Percentiles rank a stretch among this genome's conserved stretches.
These are phyloP conservation scores for Vireo altiloquus DNA, from an alignment of 2,113 vertebrate species.

Conservation along the genomic window DNA sequence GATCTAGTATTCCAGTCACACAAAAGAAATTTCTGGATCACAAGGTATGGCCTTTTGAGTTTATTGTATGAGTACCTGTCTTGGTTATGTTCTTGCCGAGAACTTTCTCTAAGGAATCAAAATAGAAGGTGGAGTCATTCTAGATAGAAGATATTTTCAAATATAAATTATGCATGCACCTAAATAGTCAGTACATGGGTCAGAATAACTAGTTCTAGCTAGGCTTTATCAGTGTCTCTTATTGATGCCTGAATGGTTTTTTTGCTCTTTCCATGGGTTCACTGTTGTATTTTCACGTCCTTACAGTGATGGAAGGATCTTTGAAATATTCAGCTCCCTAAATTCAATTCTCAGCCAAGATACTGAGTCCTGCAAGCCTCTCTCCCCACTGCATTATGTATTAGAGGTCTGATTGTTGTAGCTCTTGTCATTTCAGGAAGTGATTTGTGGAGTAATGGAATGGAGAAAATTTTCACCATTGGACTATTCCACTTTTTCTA, in stretches of 20 bases:
- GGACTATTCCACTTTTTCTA: constrained; percentile 58
- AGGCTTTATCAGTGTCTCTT: neutral
- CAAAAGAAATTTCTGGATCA: constrained; percentile 77
- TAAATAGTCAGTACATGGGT: neutral
- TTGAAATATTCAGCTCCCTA: neutral
- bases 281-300: neutral
- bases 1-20: constrained; percentile 64
- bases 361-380: neutral
- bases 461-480: constrained; percentile 80
- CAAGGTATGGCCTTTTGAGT: constrained; percentile 63
- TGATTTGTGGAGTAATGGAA: constrained; percentile 78
- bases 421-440: constrained; percentile 74
- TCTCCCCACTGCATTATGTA: neutral
- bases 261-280: neutral
- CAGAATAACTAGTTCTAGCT: neutral
- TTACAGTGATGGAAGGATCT: neutral
- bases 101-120: neutral
- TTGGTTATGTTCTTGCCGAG: neutral
- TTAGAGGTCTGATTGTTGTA: neutral
- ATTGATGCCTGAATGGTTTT: neutral
- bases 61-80: neutral
- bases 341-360: neutral
- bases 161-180: neutral
- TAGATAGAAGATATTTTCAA: neutral
- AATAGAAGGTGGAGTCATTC: neutral